Base-by-base conservation (phyloP, 2,113 vertebrate genomes). In the Oxyruncus cristatus region DNA sequence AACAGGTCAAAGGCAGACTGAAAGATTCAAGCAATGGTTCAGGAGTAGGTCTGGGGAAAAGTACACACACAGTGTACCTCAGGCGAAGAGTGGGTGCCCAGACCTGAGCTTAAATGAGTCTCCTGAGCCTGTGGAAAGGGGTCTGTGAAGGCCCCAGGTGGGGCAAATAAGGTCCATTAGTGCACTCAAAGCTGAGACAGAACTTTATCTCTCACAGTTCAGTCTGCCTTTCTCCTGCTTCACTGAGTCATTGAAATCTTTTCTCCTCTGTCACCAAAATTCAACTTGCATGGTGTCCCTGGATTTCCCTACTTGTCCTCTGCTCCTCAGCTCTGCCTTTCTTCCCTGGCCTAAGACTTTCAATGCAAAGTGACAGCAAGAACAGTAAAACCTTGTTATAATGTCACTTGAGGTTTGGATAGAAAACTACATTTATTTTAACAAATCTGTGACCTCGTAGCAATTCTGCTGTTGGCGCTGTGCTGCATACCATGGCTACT, bases 321-420 rank as follows among this genome's bases (percentile, higher is more conserved):
- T 89, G 17, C 32, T 91, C 32, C 49, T 92, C 67, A 83, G 28
- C 26, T 94, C 87, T 96, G 93, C 71, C 70, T 82, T 97, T 94
- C 53, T 74, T 96, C 65, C 52, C 27, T 58, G 37, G 26, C 75
- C 66, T 78, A 79, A 91, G 58, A 85, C 49, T 95, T 87, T 79
- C 89, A 91, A 93, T 89, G 65, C 44, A 62, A 89, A 95, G n/a
- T 76, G 89, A 85, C 95, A 93, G 58, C 89, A 91, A 82, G 74
- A 95, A 82, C 76, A 92, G 91, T 85, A 92, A 95, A 97, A 93
- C 37, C 71, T 95, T 91, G 41, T 89, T 95, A 76, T 35, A 88
- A 89, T 85, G 53, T 94, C 94, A 79, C 66, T 97, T 92, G 89
- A 92, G 62, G 77, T 96, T 96, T 96, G 78, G 77, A 89, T 76